Evolutionary conservation across 1,140 invertebrate species (phyloP).

Genomic region (Mamestra configurata): DNA sequence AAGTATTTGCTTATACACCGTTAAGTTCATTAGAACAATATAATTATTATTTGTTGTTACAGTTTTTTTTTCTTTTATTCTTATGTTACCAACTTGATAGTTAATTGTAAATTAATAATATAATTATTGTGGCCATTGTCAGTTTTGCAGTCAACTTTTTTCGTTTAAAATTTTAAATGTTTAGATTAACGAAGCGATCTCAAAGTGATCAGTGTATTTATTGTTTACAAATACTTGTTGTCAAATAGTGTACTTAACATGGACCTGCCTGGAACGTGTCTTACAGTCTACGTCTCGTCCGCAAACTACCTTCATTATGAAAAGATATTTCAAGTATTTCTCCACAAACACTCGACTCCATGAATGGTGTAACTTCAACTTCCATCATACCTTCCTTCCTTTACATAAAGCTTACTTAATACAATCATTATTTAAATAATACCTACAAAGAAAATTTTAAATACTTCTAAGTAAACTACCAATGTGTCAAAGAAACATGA

Average conservation of each 20-base stretch:
- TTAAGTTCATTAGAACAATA: slow-evolving; percentile 67
- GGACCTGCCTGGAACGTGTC: neutral
- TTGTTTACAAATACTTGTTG: slow-evolving; percentile 79
- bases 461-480: too few relatives aligned
- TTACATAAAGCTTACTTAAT: too few relatives aligned
- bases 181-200: slow-evolving; percentile 83
- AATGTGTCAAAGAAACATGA: too few relatives aligned
- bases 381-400: too few relatives aligned
- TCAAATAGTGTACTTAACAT: slow-evolving; percentile 80
- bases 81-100: slow-evolving; percentile 75
- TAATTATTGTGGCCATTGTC: slow-evolving; percentile 76
- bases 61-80: slow-evolving; percentile 67
- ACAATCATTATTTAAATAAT: too few relatives aligned
- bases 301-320: neutral
- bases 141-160: slow-evolving; percentile 69
- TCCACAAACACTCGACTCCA: too few relatives aligned
- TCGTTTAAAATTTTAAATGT: slow-evolving; percentile 78
- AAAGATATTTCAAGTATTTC: slow-evolving; percentile 36
- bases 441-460: too few relatives aligned
- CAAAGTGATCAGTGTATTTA: slow-evolving; percentile 86
- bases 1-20: slow-evolving; percentile 70
- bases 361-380: too few relatives aligned
- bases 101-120: slow-evolving; percentile 62
- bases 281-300: slow-evolving; percentile 20
- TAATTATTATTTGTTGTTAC: slow-evolving; percentile 60